Evolutionary conservation across 1,140 invertebrate species (phyloP).

Genomic region (Dreissena rostriformis): DNA sequence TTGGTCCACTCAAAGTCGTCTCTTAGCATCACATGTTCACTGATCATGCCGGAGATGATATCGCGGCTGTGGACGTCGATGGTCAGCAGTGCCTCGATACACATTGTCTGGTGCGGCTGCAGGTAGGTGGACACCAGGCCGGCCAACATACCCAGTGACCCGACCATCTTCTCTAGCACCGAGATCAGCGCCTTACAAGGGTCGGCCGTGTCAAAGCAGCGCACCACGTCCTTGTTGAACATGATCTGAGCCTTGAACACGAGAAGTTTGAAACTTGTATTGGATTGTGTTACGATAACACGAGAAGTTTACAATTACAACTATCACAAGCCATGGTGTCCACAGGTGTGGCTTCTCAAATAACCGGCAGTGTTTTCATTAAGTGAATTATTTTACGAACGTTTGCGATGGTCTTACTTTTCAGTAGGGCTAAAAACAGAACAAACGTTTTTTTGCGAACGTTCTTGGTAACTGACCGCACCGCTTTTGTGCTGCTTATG

Average conservation of each 20-base stretch:
- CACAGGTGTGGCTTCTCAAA: background rate
- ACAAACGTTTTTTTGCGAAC: too few relatives aligned
- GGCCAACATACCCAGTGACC: conserved; percentile 72
- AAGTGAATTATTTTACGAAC: too few relatives aligned
- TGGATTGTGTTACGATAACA: background rate
- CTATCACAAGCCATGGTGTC: background rate
- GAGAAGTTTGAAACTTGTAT: background rate
- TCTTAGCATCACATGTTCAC: conserved; percentile 80
- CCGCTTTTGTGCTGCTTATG: too few relatives aligned
- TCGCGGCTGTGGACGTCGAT: conserved; percentile 94
- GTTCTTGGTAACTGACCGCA: too few relatives aligned
- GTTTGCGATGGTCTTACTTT: too few relatives aligned
- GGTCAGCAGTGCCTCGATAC: conserved; percentile 90
- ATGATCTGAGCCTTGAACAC: conserved; percentile 77
- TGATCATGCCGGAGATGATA: conserved; percentile 87
- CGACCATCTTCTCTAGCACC: conserved; percentile 71
- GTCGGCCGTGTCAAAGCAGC: conserved; percentile 68
- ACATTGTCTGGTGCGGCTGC: conserved; percentile 73
- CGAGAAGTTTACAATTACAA: background rate
- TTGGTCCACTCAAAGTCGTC: conserved; percentile 81
- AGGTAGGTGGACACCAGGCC: conserved; percentile 74
- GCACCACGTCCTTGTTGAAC: conserved; percentile 78
- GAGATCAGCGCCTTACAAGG: conserved; percentile 61
- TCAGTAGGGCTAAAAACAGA: too few relatives aligned
- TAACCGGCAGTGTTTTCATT: too few relatives aligned